These are phyloP conservation scores for Macquaria australasica DNA, from an alignment of 2,113 vertebrate species.

Conservation along the genomic window DNA sequence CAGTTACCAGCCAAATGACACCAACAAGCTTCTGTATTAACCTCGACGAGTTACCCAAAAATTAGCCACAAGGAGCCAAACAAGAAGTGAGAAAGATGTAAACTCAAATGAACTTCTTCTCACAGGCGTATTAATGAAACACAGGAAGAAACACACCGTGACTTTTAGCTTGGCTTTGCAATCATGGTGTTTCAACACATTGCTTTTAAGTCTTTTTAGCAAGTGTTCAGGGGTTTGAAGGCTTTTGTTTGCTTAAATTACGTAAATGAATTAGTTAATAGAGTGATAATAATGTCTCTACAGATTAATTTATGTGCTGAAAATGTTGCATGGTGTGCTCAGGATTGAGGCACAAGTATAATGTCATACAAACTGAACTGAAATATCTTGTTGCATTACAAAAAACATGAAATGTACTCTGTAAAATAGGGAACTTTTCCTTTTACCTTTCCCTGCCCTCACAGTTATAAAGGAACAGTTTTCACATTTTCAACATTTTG, in stretches of 20 bases:
- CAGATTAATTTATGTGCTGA: neutral
- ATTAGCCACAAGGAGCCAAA: neutral
- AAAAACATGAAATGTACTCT: neutral
- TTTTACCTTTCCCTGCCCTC: neutral
- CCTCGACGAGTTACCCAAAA: neutral
- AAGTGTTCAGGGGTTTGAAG: neutral
- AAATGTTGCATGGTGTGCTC: neutral
- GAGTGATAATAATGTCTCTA: no score
- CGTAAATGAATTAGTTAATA: neutral
- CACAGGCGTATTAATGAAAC: neutral
- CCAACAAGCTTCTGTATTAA: neutral
- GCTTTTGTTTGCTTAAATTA: neutral
- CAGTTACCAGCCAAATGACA: neutral
- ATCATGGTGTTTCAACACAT: neutral
- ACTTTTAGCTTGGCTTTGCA: neutral
- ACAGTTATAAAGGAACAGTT: neutral
- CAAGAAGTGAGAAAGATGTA: neutral
- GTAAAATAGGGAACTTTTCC: neutral
- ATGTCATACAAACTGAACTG: neutral
- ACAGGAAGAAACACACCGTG: constrained; percentile 11
- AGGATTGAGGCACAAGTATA: neutral
- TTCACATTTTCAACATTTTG: neutral
- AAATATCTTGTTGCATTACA: neutral
- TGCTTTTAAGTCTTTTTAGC: neutral
- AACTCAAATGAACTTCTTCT: neutral